Base-by-base conservation (phyloP, 2,797 vertebrate genomes). In the Centroberyx gerrardi region DNA sequence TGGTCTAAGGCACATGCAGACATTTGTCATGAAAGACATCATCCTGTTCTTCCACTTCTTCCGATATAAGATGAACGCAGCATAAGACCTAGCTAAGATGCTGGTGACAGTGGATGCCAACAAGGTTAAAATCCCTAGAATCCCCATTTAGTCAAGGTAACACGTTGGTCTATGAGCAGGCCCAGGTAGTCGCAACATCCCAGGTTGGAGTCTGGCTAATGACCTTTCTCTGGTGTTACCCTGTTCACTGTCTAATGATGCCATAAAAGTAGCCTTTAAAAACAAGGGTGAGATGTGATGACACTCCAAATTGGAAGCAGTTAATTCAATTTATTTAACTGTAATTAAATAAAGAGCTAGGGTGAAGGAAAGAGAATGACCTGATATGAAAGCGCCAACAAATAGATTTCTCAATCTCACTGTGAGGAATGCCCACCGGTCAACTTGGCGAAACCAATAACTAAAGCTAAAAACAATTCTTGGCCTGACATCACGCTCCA, bases 331-430 rank as follows among this genome's bases (percentile, higher is more conserved):
- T 62, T 1, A 85, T 74, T 79, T 42, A 68, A 42, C n/a, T 76
- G 27, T 84, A 84, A 91, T 87, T 84, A 72, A 88, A 90, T 85
- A 78, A 67, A 22, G 40, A 42, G 67, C 72, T 74, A 40, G 65
- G 66, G 59, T 83, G 76, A 67, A 55, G 82, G 31, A 68, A 61
- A 29, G 7, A 64, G 36, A 73, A 62, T 62, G 64, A 40, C 51
- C 61, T 48, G 73, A 79, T 83, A 74, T 76, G 49, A 84, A 79
- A 82, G 71, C 65, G 74, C 70, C 63, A 77, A 77, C 68, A 80
- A 89, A 81, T 81, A 86, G 86, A 79, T 92, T 86, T 74, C 63
- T 82, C 56, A 82, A 74, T 76, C 79, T 54, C 62, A 54, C 68
- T 48, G 48, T 15, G 74, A 85, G 72, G 56, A 86, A 75, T 81